Evolutionary conservation across 2,797 vertebrate species (phyloP), one percentile per base, ranked within the genome.

Genomic region (Artibeus lituratus): DNA sequence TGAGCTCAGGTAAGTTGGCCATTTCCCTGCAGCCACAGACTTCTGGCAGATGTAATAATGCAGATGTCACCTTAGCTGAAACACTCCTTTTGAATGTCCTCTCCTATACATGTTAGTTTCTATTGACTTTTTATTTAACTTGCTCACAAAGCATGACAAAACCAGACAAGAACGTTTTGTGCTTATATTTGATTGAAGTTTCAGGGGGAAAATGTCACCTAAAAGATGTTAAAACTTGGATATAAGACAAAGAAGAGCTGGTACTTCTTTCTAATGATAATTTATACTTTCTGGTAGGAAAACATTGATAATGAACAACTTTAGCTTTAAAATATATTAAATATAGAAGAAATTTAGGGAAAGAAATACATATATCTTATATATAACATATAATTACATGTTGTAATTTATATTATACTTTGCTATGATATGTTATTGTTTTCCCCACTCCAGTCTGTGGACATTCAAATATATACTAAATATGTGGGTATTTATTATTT

Each of bases 101-200:
- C 87, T 97, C 92, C 92, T 94, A 74, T 70, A 74, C 83, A 73
- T n/a, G 65, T 91, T 95, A 67, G 59, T 83, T 95, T 90, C 97
- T 81, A 94, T 87, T 96, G 95, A 69, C 91, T 97, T 97, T 95
- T 97, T 96, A 96, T 96, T 97, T 97, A 96, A 93, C 85, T 93
- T 97, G 95, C 81, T 96, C 94, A 96, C 0, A 29, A 96, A 85
- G 95, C 95, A 77, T 96, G 69, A 80, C 35, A 91, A 95, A 96
- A 95, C 73, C 87, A 83, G 95, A 95, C 49, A 96, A 90, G 87
- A 94, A 91, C 0, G 0, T 82, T 97, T 96, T 95, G 89, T 94
- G 76, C 91, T 95, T 95, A 57, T 14, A 44, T 89, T 95, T 96
- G 83, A 96, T 93, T 87, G 89, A 93, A 83, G 59, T 74, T 95